Evolutionary conservation across 2,113 vertebrate species (phyloP).

Genomic region (Brienomyrus brachyistius): DNA sequence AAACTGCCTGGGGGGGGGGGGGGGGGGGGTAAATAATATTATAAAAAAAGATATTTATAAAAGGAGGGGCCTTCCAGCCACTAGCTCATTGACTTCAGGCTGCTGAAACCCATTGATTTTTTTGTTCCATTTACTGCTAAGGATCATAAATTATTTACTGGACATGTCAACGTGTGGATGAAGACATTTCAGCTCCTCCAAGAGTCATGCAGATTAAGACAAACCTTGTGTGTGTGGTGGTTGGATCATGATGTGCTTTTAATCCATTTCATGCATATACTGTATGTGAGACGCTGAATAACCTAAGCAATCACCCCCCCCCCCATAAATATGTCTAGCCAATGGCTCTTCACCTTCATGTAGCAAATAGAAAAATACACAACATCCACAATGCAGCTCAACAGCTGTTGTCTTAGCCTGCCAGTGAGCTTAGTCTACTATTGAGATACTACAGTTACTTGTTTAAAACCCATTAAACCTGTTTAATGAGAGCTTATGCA

Average conservation of each 20-base stretch:
- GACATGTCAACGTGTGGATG: slow-evolving; percentile 11
- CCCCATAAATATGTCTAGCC: neutral
- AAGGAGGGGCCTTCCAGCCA: slow-evolving; percentile 28
- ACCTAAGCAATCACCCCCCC: neutral
- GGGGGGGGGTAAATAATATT: neutral
- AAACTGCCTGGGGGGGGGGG: neutral
- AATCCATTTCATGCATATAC: neutral
- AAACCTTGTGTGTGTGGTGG: neutral
- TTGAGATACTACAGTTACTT: neutral
- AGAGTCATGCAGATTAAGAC: neutral
- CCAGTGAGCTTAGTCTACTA: neutral
- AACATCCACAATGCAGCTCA: neutral
- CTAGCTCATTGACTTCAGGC: slow-evolving; percentile 37
- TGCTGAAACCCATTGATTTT: slow-evolving; percentile 33
- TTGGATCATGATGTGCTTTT: neutral
- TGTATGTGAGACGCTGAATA: neutral
- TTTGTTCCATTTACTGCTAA: slow-evolving; percentile 49
- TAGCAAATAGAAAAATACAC: neutral
- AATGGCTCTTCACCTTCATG: neutral
- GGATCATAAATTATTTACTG: slow-evolving; percentile 54
- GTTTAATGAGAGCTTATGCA: neutral
- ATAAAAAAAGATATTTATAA: slow-evolving; percentile 21
- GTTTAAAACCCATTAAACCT: neutral
- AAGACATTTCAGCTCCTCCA: neutral
- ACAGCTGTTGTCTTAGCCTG: neutral